These are phyloP conservation scores for Cinclus cinclus DNA, from an alignment of 2,113 vertebrate species.

Conservation along the genomic window DNA sequence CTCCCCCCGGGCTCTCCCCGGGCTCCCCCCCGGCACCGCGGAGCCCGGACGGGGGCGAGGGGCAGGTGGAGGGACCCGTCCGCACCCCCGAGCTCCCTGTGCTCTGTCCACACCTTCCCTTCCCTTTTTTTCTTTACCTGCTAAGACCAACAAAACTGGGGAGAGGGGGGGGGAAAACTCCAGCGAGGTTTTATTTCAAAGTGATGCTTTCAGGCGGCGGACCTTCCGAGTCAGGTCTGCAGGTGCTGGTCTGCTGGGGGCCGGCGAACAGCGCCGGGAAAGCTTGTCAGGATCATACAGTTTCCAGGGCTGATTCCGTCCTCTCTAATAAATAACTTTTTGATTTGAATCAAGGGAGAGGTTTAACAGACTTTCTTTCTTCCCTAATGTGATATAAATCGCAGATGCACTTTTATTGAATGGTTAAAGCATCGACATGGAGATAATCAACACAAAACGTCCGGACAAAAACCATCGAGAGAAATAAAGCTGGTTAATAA, in stretches of 20 bases:
- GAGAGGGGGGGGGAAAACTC: neutral
- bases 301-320: conserved; percentile 26
- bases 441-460: conserved; percentile 77
- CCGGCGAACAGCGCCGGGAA: neutral
- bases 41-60: rapidly evolving
- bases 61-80: neutral
- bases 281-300: neutral
- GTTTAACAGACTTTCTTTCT: conserved; percentile 74
- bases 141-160: neutral
- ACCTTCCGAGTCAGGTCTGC: neutral
- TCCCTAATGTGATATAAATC: conserved; percentile 90
- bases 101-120: neutral
- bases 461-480: conserved; percentile 89
- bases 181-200: neutral
- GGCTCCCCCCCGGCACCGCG: neutral
- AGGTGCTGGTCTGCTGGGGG: neutral
- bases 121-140: neutral
- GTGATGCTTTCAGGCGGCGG: neutral
- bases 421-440: conserved; percentile 90
- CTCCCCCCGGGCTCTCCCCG: too few species aligned
- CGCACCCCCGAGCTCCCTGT: neutral
- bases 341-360: conserved; percentile 80
- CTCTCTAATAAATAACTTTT: conserved; percentile 74
- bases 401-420: conserved; percentile 91
- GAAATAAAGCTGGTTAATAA: conserved; percentile 92